These are phyloP conservation scores for Pammene fasciana DNA, from an alignment of 2,888 invertebrate species.

Conservation along the genomic window DNA sequence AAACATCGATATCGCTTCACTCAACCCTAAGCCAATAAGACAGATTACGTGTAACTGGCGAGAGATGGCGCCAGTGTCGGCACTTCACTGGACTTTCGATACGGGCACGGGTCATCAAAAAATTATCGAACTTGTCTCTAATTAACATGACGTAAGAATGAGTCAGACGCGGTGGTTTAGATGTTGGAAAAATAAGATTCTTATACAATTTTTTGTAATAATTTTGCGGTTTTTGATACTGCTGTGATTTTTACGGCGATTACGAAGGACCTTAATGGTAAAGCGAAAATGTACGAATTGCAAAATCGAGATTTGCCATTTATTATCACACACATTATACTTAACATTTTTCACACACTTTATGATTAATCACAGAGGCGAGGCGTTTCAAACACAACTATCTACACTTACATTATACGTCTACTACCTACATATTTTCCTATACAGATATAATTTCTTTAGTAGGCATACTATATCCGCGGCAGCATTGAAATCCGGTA, in stretches of 20 bases:
- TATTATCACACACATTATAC: too few relatives aligned
- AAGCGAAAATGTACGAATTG: background rate
- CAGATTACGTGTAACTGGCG: slow-evolving; percentile 53
- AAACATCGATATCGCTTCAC: slow-evolving; percentile 15
- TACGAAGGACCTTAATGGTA: background rate
- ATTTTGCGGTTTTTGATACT: background rate
- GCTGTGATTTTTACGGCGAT: background rate
- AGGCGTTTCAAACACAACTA: too few relatives aligned
- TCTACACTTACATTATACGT: too few relatives aligned
- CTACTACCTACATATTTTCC: too few relatives aligned
- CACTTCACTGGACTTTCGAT: slow-evolving; percentile 52
- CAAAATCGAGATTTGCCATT: too few relatives aligned
- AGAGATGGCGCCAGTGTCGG: slow-evolving; percentile 67
- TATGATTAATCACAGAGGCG: too few relatives aligned
- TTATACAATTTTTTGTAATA: slow-evolving; percentile 40
- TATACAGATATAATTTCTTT: too few relatives aligned
- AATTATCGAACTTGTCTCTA: slow-evolving; percentile 55
- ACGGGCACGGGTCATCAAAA: slow-evolving; percentile 63
- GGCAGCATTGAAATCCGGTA: too few relatives aligned
- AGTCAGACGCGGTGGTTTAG: slow-evolving; percentile 30
- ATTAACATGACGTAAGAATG: slow-evolving; percentile 53
- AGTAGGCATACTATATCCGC: too few relatives aligned
- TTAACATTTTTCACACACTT: too few relatives aligned
- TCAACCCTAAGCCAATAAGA: slow-evolving; percentile 43
- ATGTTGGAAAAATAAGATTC: slow-evolving; percentile 40